Evolutionary conservation across 2,888 invertebrate species (phyloP).

Genomic region (Temnothorax unifasciatus): DNA sequence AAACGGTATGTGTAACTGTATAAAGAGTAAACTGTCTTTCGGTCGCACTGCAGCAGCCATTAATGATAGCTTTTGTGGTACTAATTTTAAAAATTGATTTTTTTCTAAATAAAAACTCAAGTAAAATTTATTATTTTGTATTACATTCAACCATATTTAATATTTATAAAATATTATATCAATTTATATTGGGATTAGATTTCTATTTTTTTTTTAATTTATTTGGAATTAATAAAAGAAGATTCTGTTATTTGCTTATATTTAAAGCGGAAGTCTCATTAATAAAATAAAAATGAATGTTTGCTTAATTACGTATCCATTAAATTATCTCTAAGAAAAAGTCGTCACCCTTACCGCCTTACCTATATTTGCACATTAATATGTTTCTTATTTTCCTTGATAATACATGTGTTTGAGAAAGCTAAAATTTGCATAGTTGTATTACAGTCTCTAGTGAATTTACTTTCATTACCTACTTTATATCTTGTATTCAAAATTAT

Average conservation of each 20-base stretch:
- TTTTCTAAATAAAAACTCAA: neutral
- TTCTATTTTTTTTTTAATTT: neutral
- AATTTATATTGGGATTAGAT: neutral
- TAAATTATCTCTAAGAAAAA: too few relatives aligned
- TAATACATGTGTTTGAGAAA: neutral
- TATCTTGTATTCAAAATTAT: constrained; percentile 11
- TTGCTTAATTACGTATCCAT: too few relatives aligned
- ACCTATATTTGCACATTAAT: too few relatives aligned
- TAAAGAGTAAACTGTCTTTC: neutral
- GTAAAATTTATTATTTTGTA: neutral
- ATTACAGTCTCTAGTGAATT: neutral
- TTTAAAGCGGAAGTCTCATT: too few relatives aligned
- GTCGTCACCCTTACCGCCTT: too few relatives aligned
- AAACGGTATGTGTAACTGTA: neutral
- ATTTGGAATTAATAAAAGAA: neutral
- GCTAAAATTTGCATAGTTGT: neutral
- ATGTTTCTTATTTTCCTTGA: too few relatives aligned
- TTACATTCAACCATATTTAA: neutral
- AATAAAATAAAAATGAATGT: too few relatives aligned
- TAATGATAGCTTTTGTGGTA: neutral
- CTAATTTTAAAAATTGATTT: neutral
- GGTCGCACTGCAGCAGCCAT: neutral
- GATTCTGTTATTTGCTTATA: too few relatives aligned
- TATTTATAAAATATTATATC: neutral
- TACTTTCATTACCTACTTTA: constrained; percentile 24